Percentiles rank a stretch among this genome's conserved stretches.
Evolutionary conservation across 2,797 vertebrate genomes (phyloP).

Genomic region (Podarcis siculus): DNA sequence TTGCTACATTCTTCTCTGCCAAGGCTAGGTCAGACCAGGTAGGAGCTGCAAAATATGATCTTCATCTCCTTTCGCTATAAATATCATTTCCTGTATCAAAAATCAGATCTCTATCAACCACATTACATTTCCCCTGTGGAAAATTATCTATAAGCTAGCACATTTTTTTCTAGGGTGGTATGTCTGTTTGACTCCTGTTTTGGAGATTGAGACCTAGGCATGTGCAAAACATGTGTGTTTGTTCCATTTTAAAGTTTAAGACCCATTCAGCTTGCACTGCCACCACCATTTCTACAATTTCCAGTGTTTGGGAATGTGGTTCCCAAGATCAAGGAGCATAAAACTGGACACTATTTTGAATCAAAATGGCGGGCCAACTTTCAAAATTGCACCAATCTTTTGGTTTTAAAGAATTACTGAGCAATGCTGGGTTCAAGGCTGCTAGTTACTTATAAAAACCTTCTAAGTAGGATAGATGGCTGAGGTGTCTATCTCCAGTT

Average conservation of each 20-base stretch:
- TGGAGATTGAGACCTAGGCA: neutral
- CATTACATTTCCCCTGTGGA: slow-evolving; percentile 26
- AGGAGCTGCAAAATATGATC: slow-evolving; percentile 47
- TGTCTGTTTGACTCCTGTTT: neutral
- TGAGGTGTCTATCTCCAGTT: neutral
- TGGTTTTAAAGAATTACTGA: no score
- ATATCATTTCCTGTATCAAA: slow-evolving; percentile 50
- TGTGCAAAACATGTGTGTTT: neutral
- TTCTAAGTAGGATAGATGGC: neutral
- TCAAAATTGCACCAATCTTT: no score
- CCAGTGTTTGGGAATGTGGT: no score
- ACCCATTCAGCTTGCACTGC: neutral
- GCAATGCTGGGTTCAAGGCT: neutral
- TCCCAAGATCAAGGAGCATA: no score
- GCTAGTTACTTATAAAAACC: neutral
- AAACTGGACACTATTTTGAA: no score
- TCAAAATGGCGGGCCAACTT: no score
- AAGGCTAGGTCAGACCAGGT: slow-evolving; percentile 59
- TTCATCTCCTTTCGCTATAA: slow-evolving; percentile 40
- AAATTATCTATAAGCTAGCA: slow-evolving; percentile 12
- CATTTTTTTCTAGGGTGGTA: slow-evolving; percentile 23
- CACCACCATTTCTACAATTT: no score
- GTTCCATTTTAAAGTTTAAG: neutral
- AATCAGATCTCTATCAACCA: slow-evolving; percentile 31
- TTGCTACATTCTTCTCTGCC: slow-evolving; percentile 42